Evolutionary conservation across 1,140 invertebrate species (phyloP), one percentile per base, ranked within the genome.

Genomic region (Drosophila serrata): DNA sequence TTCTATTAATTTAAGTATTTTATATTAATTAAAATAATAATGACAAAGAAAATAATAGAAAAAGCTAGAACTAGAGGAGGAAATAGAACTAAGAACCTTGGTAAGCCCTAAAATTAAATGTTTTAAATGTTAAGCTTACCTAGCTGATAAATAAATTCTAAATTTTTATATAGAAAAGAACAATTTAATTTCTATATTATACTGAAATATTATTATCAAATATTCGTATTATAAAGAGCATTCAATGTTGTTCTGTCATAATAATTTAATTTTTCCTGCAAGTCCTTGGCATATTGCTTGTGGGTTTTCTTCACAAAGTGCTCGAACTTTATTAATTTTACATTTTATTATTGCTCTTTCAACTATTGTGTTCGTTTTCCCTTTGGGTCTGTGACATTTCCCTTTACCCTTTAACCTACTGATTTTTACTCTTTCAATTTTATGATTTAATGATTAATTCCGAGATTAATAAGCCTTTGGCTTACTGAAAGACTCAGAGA

Each of bases 251-350:
- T 17, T 24, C 12, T 11, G 6, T 35, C 0, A 3, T 12, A 1
- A 13, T n/a, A 9, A 6, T 2, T 13, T 8, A 17, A 9, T 11
- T 9, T 58, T 46, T 27, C 9, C 22, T 11, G 11, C 24, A 22
- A 53, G 15, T 45, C 53, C 29, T 39, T 49, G 42, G 33, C 15
- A 22, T 53, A 45, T 43, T 40, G 19, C 27, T 39, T 58, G 55
- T 49, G 40, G 39, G 19, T 48, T 60, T 40, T 39, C 17, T 7
- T 33, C 11, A 3, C 31, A 42, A 56, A 46, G 29, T 56, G 33
- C 51, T 46, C 29, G 8, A 61, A 48, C 42, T 69, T 61, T 75
- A 82, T 82, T 75, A 79, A 82, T 59, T 79, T 82, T 35, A 19
- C 43, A 75, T 62, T 70, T 40, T 29, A 40, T 70, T 70, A 19